Conservation (phyloP, 1,140 invertebrate genomes). For the Trichoplusia ni region DNA sequence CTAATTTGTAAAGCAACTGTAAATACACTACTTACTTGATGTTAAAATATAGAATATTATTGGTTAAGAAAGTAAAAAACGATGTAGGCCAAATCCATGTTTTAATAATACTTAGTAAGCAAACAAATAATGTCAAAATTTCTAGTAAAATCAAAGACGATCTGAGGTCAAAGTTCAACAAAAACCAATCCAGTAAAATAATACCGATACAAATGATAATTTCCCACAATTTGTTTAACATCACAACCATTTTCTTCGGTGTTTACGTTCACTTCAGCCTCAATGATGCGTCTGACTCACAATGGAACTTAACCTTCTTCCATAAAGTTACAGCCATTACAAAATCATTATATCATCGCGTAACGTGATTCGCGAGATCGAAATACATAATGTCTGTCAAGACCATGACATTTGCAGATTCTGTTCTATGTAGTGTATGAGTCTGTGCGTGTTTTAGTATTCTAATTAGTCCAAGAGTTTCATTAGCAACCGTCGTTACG, state of each 20-base stretch:
- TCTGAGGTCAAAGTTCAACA: background rate
- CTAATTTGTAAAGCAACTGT: conserved; percentile 7
- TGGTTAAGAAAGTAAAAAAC: background rate
- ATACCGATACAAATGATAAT: conserved; percentile 1
- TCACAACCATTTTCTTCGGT: conserved; percentile 4
- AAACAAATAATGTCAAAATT: background rate
- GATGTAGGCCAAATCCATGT: background rate
- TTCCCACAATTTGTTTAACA: background rate
- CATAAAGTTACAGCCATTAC: conserved; percentile 16
- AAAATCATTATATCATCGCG: conserved; percentile 19
- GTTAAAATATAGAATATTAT: background rate
- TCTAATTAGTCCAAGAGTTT: conserved; percentile 54
- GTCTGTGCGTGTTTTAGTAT: conserved; percentile 37
- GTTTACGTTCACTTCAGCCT: conserved; percentile 17
- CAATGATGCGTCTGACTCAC: conserved; percentile 11
- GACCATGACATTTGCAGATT: background rate
- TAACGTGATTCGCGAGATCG: conserved; percentile 6
- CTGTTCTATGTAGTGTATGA: background rate
- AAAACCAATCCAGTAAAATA: too few species aligned
- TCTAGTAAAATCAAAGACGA: background rate
- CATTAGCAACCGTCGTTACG: conserved; percentile 45
- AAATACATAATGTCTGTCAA: background rate
- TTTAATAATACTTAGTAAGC: too few species aligned
- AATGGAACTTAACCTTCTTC: conserved; percentile 10
- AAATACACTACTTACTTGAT: conserved; percentile 4